A percentile compares a stretch with the other conserved stretches of the same genome.
Conservation (phyloP, 2,888 invertebrate genomes). For the Branchipolynoe longqiensis region DNA sequence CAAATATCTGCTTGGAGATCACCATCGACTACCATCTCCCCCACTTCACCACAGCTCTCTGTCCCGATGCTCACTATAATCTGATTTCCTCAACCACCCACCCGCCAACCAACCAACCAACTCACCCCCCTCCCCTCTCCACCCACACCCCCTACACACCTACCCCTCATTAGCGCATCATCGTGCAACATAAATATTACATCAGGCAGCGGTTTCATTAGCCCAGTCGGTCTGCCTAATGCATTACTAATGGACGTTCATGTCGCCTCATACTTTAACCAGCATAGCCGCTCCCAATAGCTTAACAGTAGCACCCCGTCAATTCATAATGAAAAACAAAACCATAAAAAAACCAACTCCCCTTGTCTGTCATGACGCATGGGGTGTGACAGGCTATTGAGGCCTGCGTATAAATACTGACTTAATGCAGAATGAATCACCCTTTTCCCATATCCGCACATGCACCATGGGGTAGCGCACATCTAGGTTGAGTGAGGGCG, state of each 20-base stretch:
- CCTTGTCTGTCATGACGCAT: neutral
- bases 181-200: slow-evolving; percentile 27
- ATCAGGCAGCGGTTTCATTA: slow-evolving; percentile 9
- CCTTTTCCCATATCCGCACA: too few relatives aligned
- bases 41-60: too few relatives aligned
- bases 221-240: slow-evolving; percentile 39
- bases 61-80: slow-evolving; percentile 14
- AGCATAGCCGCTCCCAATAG: neutral
- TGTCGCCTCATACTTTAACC: slow-evolving; percentile 29
- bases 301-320: too few relatives aligned
- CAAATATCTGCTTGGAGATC: too few relatives aligned
- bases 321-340: neutral
- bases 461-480: too few relatives aligned
- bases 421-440: slow-evolving; percentile 6
- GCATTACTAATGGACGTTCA: slow-evolving; percentile 37
- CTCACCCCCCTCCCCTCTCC: too few relatives aligned
- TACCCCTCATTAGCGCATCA: slow-evolving; percentile 26
- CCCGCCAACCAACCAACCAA: too few relatives aligned
- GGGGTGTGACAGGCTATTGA: neutral
- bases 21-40: too few relatives aligned
- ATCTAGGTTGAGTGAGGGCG: too few relatives aligned
- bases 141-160: neutral
- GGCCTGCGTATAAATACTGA: neutral
- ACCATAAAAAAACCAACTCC: neutral
- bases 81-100: too few relatives aligned